Percentiles rank a stretch among this genome's conserved stretches.
These are phyloP conservation scores for Tupaia tana DNA, from an alignment of 2,113 vertebrate genomes.

Conservation along the genomic window DNA sequence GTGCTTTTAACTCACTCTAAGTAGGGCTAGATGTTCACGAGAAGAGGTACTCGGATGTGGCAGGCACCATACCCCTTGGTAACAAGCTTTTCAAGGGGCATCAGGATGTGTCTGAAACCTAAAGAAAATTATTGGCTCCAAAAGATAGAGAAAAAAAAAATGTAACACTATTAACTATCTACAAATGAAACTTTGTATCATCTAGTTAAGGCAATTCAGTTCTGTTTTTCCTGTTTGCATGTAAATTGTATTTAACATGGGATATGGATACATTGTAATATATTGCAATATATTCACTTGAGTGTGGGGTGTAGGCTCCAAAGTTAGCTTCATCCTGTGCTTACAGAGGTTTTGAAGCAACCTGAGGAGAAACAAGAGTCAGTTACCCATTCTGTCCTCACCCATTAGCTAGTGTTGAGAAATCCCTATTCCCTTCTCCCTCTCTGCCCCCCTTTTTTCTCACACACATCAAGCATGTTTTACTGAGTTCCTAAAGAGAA, in stretches of 20 bases:
- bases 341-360: not conserved
- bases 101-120: not conserved
- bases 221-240: not conserved
- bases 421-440: not conserved
- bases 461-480: not conserved
- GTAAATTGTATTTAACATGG: not conserved
- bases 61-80: not conserved
- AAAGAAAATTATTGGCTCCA: not conserved
- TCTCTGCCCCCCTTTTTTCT: not conserved
- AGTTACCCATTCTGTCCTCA: not conserved
- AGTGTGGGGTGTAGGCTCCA: not conserved
- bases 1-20: constrained; percentile 7
- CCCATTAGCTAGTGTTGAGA: not conserved
- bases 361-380: not conserved
- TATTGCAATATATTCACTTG: not conserved
- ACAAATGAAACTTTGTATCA: not conserved
- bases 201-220: not conserved
- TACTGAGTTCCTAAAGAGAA: not conserved
- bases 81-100: not conserved
- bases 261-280: not conserved
- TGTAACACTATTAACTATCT: not conserved
- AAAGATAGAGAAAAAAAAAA: not conserved
- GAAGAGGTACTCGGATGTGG: not conserved
- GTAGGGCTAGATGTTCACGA: not conserved
- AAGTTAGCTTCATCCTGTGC: not conserved